These are phyloP conservation scores for Atherix ibis DNA, from an alignment of 2,888 invertebrate genomes.

Conservation along the genomic window DNA sequence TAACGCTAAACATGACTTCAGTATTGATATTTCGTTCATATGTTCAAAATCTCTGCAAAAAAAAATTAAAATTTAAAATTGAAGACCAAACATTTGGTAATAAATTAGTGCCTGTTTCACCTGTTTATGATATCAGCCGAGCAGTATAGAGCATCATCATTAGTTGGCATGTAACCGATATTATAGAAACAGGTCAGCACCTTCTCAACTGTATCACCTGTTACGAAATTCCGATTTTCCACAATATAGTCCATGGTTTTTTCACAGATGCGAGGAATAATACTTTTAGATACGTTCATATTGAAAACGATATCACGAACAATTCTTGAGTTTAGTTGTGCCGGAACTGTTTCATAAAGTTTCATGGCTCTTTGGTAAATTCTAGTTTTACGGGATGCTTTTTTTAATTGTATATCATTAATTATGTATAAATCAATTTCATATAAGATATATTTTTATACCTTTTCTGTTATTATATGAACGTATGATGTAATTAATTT, in stretches of 20 bases:
- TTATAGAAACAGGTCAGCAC: constrained; percentile 35
- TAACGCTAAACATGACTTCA: constrained; percentile 38
- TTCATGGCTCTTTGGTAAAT: constrained; percentile 26
- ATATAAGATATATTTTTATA: no score
- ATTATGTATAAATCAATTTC: no score
- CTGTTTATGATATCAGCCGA: constrained; percentile 32
- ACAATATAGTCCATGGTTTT: constrained; percentile 33
- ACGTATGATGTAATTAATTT: constrained; percentile 25
- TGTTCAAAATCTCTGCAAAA: constrained; percentile 37
- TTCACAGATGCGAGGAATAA: constrained; percentile 35
- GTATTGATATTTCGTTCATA: constrained; percentile 36
- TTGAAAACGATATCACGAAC: constrained; percentile 33
- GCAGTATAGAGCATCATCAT: constrained; percentile 27
- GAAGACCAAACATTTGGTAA: neutral
- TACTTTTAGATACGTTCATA: constrained; percentile 28
- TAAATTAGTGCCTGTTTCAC: constrained; percentile 18
- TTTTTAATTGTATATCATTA: no score
- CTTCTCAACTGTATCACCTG: constrained; percentile 38
- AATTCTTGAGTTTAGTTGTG: constrained; percentile 32
- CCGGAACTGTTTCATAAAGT: constrained; percentile 22
- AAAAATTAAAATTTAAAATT: constrained; percentile 4
- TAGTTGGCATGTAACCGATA: constrained; percentile 35
- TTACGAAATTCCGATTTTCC: constrained; percentile 28
- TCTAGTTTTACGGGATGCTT: constrained; percentile 25
- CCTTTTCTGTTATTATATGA: constrained; percentile 24